Evolutionary conservation across 2,888 invertebrate species (phyloP), one percentile per base, ranked within the genome.

Genomic region (Chloroclystis v-ata): DNA sequence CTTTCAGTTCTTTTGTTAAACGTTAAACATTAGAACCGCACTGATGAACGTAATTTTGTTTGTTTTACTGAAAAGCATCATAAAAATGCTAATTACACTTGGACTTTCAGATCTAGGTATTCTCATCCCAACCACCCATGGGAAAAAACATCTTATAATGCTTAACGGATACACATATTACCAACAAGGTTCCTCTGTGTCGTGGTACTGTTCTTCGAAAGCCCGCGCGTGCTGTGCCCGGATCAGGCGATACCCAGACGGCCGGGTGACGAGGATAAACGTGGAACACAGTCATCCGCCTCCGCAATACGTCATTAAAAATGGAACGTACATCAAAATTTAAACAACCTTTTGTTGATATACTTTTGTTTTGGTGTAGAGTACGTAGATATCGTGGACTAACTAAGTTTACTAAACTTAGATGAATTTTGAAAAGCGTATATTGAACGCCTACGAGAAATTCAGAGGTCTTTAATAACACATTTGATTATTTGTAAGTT

Each of bases 121-220:
- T 12, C 24, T 56, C 7, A 46, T 54, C 24, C 54, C 54, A 28
- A 43, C 51, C 10, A 30, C 56, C 57, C 50, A 47, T 47, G 72
- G 75, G 9, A 75, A 72, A 49, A 74, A 72, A 46, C 60, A 56
- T 8, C 59, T 75, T 1, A 33, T 76, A 5, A 61, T 76, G 65
- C 35, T 74, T 14, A 57, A 69, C 11, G 60, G 62, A 1, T 75
- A 66, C 43, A 74, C 72, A 4, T 75, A 67, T 42, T 69, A 67
- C 4, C 75, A 75, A 51, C 63, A 70, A 20, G 69, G 70, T 45
- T 55, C 67, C 33, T 60, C 59, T 16, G 28, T 45, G 0, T 61
- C 60, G 24, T 77, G 75, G 75, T 54, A 61, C 3, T 75, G 76
- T 39, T 72, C 75, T n/a, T 69, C 72, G 1, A 69, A 13, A 12